Evolutionary conservation across 2,113 vertebrate species (phyloP).

Genomic region (Callipepla squamata): DNA sequence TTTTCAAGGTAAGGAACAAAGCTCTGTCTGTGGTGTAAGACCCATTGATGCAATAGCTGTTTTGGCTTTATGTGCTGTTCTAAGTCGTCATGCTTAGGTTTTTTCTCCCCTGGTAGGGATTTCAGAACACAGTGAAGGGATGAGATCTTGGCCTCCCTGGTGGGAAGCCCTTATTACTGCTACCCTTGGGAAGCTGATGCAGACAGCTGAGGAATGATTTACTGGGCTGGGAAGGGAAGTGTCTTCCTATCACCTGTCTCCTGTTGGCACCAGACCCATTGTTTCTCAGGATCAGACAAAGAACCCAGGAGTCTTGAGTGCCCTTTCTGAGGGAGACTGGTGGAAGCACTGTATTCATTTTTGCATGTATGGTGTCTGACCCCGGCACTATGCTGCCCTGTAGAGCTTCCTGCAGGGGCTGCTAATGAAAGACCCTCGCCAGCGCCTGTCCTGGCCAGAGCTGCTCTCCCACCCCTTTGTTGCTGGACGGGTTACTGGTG

Average conservation of each 20-base stretch:
- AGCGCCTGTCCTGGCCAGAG: slow-evolving; percentile 92
- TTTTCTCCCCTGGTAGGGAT: background rate
- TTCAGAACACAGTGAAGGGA: background rate
- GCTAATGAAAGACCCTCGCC: slow-evolving; percentile 89
- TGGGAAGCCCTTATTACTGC: background rate
- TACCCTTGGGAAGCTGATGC: background rate
- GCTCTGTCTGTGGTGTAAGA: background rate
- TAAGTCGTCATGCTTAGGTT: background rate
- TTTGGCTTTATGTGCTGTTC: background rate
- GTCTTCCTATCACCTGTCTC: rapidly evolving
- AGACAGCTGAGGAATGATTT: background rate
- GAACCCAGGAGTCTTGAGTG: background rate
- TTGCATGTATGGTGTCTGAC: background rate
- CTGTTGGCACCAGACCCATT: background rate
- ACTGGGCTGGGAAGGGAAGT: background rate
- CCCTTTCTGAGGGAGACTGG: background rate
- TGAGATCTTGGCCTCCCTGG: background rate
- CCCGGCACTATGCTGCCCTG: background rate
- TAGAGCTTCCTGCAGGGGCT: slow-evolving; percentile 95
- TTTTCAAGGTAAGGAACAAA: slow-evolving; percentile 82
- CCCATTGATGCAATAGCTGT: background rate
- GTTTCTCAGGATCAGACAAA: background rate
- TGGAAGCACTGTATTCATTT: background rate
- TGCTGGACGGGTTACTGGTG: slow-evolving; percentile 87
- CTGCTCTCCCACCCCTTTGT: slow-evolving; percentile 93